A percentile compares a stretch with the other conserved stretches of the same genome.
Conservation (phyloP, 2,888 invertebrate species). For the Cantharis flavilabris region DNA sequence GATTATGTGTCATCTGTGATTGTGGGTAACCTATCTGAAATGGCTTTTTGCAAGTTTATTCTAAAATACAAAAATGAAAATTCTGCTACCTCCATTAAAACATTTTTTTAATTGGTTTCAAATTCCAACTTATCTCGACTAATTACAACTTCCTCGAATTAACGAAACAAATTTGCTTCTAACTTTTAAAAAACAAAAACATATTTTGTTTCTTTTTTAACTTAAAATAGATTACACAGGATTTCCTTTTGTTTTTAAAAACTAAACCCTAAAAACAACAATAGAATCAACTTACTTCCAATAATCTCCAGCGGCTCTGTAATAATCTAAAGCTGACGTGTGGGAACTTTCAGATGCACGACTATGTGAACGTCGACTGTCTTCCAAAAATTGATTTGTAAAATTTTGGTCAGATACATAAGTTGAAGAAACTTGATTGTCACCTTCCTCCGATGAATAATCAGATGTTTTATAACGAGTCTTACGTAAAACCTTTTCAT, state of each 20-base stretch:
- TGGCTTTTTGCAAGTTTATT: not conserved
- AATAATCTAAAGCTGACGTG: slow-evolving; percentile 72
- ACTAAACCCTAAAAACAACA: not conserved
- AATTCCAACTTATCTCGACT: not conserved
- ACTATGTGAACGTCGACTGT: slow-evolving; percentile 56
- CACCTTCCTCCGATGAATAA: slow-evolving; percentile 67
- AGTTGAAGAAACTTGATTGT: slow-evolving; percentile 57
- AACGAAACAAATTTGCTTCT: not conserved
- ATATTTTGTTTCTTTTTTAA: not conserved
- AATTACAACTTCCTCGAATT: not conserved
- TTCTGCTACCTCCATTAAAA: not conserved
- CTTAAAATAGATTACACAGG: not conserved
- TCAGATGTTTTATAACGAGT: slow-evolving; percentile 61
- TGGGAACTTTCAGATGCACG: slow-evolving; percentile 55
- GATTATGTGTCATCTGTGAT: no score
- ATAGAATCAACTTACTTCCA: slow-evolving; percentile 75
- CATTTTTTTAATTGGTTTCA: not conserved
- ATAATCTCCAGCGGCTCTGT: slow-evolving; percentile 79
- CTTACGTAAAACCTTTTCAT: slow-evolving; percentile 27
- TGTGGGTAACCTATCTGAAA: not conserved
- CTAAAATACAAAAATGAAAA: not conserved
- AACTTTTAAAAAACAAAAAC: not conserved
- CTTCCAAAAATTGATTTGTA: slow-evolving; percentile 54
- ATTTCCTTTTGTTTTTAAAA: not conserved
- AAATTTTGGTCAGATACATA: slow-evolving; percentile 58